Conservation (phyloP, 1,140 invertebrate species). For the Drosophila sechellia region DNA sequence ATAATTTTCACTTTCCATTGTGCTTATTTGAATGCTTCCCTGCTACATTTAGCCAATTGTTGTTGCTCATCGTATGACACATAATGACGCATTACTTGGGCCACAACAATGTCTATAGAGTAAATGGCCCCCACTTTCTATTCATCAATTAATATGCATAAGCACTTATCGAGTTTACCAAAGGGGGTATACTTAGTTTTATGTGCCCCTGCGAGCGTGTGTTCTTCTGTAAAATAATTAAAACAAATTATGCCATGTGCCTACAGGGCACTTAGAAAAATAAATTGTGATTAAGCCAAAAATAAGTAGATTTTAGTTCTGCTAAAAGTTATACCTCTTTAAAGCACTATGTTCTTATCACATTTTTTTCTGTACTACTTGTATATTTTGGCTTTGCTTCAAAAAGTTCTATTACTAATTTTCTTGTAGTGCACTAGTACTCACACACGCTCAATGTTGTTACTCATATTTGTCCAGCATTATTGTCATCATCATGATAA, state of each 20-base stretch:
- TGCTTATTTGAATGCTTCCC: slow-evolving; percentile 6
- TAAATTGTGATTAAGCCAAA: too few species aligned
- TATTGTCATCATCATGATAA: slow-evolving; percentile 31
- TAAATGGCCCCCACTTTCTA: slow-evolving; percentile 41
- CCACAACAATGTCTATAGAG: slow-evolving; percentile 17
- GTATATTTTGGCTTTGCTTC: too few species aligned
- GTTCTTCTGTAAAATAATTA: slow-evolving; percentile 57
- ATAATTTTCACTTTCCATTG: neutral
- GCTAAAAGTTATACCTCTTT: too few species aligned
- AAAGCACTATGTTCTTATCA: too few species aligned
- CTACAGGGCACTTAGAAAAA: neutral
- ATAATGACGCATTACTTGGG: slow-evolving; percentile 49
- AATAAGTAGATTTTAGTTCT: too few species aligned
- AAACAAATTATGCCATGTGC: slow-evolving; percentile 75
- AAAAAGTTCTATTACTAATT: neutral
- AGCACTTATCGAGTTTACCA: slow-evolving; percentile 44
- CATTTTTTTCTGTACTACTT: too few species aligned
- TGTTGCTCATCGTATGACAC: slow-evolving; percentile 50
- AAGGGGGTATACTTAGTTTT: slow-evolving; percentile 19
- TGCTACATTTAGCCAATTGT: slow-evolving; percentile 10
- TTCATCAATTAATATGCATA: slow-evolving; percentile 78
- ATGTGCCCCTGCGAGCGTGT: slow-evolving; percentile 4
- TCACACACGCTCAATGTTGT: slow-evolving; percentile 16
- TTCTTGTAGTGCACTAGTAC: slow-evolving; percentile 44
- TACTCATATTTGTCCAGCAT: slow-evolving; percentile 72